Base-by-base conservation (phyloP, 2,113 vertebrate species). In the Myrmophylax atrothorax region DNA sequence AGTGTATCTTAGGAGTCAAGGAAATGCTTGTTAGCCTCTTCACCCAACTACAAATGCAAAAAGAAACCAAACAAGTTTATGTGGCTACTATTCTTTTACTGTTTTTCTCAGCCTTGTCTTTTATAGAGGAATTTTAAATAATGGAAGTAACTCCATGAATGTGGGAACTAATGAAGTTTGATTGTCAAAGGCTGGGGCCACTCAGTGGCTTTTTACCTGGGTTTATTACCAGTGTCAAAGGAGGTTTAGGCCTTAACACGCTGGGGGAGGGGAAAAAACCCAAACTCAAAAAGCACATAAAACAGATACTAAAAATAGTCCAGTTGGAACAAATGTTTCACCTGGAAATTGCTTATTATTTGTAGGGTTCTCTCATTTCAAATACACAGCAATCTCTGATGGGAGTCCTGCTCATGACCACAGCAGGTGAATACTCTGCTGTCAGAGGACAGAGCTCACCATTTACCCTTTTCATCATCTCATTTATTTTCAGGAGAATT, bases 191-290 rank as follows among this genome's bases (percentile, higher is more conserved):
- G 56, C n/a, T 63, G n/a, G n/a, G 4, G 12, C 63, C 38, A 79
- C 24, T 49, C 55, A 22, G 7, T 56, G 28, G 40, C 37, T 86
- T 89, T 86, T 76, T 40, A 72, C 18, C 35, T 29, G 46, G 2
- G 16, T 14, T 3, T 28, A 31, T 55, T 19, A 53, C 18, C 16
- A 40, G 6, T 26, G 29, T 8, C 25, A 78, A 47, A 67, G 37
- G 14, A 86, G 20, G 14, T 18, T 49, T 7, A 44, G 28, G 6
- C 24, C 83, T 74, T 8, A 81, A 77, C 17, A 77, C 3, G 33
- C 18, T 12, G 24, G 12, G 9, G 5, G 3, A 4, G 8, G 8
- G 1, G 7, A 11, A 29, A 63, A 19, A 29, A 29, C 12, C 5
- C 12, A 40, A 40, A 18, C 8, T 15, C 5, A 15, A 7, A 28